These are phyloP conservation scores for Mungos mungo DNA, from an alignment of 2,113 vertebrate genomes.

Conservation along the genomic window DNA sequence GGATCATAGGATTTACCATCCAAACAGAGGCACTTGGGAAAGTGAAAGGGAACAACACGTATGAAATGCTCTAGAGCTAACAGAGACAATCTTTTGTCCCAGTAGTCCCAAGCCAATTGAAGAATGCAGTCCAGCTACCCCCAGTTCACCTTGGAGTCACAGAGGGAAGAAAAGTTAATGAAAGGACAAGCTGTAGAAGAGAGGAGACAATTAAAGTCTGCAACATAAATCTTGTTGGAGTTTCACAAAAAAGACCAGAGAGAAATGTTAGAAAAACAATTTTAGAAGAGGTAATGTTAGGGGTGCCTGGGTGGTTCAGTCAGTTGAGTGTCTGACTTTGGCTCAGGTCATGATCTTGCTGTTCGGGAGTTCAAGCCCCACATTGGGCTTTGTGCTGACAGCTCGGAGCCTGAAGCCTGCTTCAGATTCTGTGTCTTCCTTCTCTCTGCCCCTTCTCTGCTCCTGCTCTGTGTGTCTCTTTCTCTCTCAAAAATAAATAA, in stretches of 20 bases:
- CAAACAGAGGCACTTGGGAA: not conserved
- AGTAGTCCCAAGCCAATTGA: not conserved
- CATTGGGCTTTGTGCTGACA: too few species aligned
- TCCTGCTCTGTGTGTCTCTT: too few species aligned
- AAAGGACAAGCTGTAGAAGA: not conserved
- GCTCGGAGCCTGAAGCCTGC: too few species aligned
- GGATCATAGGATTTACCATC: not conserved
- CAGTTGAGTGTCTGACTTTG: too few species aligned
- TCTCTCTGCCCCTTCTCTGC: too few species aligned
- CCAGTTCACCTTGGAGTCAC: not conserved
- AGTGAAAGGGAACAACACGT: not conserved
- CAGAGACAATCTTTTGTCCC: not conserved
- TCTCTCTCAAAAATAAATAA: too few species aligned
- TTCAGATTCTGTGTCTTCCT: too few species aligned
- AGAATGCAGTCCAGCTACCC: not conserved
- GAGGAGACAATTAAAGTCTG: not conserved
- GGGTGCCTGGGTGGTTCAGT: too few species aligned
- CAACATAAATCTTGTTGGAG: not conserved
- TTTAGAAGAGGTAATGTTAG: too few species aligned
- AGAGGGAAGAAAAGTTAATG: not conserved
- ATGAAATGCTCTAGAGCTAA: not conserved
- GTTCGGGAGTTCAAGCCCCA: too few species aligned
- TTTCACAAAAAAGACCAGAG: not conserved
- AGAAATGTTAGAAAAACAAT: not conserved
- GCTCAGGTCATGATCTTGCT: too few species aligned